Percentiles rank a stretch among this genome's conserved stretches.
These are phyloP conservation scores for Leucoma salicis DNA, from an alignment of 2,888 invertebrate species.

Conservation along the genomic window DNA sequence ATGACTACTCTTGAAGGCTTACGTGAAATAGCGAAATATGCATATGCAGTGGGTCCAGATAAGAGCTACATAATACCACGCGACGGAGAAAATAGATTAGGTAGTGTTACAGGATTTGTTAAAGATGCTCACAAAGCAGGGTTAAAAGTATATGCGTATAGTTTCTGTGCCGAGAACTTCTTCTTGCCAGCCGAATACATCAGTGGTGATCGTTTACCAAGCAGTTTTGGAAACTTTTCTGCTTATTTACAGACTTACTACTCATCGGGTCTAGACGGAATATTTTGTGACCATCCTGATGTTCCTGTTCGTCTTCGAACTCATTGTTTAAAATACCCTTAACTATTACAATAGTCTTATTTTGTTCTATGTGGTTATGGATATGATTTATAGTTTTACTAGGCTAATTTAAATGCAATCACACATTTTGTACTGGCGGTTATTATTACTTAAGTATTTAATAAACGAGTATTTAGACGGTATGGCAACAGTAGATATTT, in stretches of 20 bases:
- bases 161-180: conserved; percentile 66
- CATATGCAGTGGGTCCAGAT: conserved; percentile 67
- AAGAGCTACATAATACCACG: conserved; percentile 68
- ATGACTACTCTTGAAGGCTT: conserved; percentile 67
- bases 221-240: conserved; percentile 50
- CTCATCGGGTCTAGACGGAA: conserved; percentile 64
- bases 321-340: conserved; percentile 18
- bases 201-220: conserved; percentile 35
- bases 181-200: conserved; percentile 62
- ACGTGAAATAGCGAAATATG: conserved; percentile 60
- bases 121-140: conserved; percentile 59
- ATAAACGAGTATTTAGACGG: too few species aligned
- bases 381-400: too few species aligned
- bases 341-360: not conserved
- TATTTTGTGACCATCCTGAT: conserved; percentile 73
- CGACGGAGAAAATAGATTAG: conserved; percentile 48
- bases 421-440: too few species aligned
- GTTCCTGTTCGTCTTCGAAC: conserved; percentile 45
- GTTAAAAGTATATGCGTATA: conserved; percentile 68
- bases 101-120: conserved; percentile 58
- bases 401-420: too few species aligned
- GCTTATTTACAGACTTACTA: conserved; percentile 61
- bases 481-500: too few species aligned
- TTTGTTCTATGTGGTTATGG: too few species aligned
- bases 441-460: too few species aligned